Percentiles rank a stretch among this genome's conserved stretches.
Evolutionary conservation across 2,888 invertebrate genomes (phyloP).

Genomic region (Tenthredo livida): DNA sequence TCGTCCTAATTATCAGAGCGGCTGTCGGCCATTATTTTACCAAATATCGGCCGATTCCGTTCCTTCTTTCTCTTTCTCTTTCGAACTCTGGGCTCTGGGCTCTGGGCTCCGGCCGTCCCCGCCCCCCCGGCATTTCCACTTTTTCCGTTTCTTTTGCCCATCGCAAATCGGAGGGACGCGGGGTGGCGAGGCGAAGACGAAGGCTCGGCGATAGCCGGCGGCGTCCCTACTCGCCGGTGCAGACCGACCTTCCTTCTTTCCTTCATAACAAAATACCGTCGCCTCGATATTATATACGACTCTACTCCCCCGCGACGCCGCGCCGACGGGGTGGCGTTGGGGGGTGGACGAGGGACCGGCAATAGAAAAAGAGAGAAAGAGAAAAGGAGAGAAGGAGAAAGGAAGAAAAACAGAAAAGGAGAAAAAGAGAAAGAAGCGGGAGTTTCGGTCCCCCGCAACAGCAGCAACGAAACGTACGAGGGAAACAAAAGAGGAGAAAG

Average conservation of each 20-base stretch:
- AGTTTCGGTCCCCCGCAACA: not conserved
- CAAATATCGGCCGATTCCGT: slow-evolving; percentile 42
- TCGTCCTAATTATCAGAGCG: slow-evolving; percentile 51
- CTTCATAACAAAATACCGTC: slow-evolving; percentile 53
- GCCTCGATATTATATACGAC: slow-evolving; percentile 52
- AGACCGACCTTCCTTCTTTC: slow-evolving; percentile 21
- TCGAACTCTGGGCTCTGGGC: not conserved
- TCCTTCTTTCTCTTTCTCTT: not conserved
- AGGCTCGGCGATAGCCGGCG: slow-evolving; percentile 24
- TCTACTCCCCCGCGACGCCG: slow-evolving; percentile 10
- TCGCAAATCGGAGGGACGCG: not conserved
- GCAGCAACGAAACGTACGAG: slow-evolving; percentile 41
- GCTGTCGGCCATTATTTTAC: slow-evolving; percentile 50
- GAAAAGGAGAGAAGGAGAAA: slow-evolving; percentile 45
- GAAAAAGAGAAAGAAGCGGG: slow-evolving; percentile 49
- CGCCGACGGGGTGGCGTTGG: not conserved
- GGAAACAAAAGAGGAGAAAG: slow-evolving; percentile 54
- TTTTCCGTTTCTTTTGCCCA: slow-evolving; percentile 24
- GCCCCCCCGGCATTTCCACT: slow-evolving; percentile 1
- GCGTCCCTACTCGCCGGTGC: slow-evolving; percentile 18
- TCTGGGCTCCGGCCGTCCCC: not conserved
- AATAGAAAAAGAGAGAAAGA: slow-evolving; percentile 54
- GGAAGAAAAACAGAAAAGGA: slow-evolving; percentile 53
- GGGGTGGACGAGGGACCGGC: slow-evolving; percentile 39
- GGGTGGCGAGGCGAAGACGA: not conserved